These are phyloP conservation scores for Synergus gifuensis DNA, from an alignment of 2,888 invertebrate species.

Conservation along the genomic window DNA sequence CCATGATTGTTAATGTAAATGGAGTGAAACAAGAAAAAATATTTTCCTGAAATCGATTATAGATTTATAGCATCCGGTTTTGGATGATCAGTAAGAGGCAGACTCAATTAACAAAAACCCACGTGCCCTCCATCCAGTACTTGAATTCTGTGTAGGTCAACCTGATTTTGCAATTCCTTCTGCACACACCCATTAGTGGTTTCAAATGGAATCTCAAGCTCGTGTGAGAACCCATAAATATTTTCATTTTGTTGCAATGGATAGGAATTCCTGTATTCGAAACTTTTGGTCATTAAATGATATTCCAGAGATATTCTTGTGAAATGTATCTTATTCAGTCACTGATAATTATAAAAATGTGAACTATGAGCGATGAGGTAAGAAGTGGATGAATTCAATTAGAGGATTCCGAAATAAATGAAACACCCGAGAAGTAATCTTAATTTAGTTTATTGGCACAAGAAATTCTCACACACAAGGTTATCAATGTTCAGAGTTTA, in stretches of 20 bases:
- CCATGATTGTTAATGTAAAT: neutral
- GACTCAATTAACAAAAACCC: constrained; percentile 52
- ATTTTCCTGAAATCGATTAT: constrained; percentile 41
- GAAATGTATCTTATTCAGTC: neutral
- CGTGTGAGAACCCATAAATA: neutral
- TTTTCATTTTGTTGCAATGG: neutral
- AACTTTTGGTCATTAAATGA: neutral
- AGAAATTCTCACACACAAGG: no score
- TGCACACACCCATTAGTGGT: constrained; percentile 1
- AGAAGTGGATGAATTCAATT: no score
- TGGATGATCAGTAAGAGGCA: constrained; percentile 44
- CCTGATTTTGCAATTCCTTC: constrained; percentile 26
- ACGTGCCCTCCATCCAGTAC: neutral
- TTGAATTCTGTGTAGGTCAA: constrained; percentile 16
- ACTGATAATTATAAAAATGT: no score
- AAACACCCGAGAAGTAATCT: no score
- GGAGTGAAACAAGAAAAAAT: no score
- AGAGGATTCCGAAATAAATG: no score
- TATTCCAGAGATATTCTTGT: neutral
- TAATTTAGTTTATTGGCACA: no score
- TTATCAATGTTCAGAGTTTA: no score
- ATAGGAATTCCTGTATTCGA: neutral
- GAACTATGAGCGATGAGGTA: no score
- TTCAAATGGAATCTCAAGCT: constrained; percentile 15
- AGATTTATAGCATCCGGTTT: constrained; percentile 52